phyloP scores from a whole-genome alignment of 2,888 invertebrate species.

The Hydropsyche betteni region DNA sequence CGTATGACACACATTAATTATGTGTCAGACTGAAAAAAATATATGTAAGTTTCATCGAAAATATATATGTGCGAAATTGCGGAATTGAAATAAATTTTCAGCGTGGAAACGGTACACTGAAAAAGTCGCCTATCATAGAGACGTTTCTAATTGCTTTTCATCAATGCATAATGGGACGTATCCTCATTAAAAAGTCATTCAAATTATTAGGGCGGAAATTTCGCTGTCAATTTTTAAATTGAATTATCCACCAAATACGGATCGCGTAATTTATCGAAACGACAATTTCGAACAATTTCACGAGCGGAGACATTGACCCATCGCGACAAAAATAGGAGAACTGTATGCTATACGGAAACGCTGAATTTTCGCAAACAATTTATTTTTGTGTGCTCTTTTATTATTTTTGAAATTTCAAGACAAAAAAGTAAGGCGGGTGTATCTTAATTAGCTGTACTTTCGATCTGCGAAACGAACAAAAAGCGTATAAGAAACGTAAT shows the following conservation, averaged over 20 bases:
- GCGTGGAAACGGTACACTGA: too few relatives aligned
- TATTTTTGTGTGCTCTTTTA: too few relatives aligned
- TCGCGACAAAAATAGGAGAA: constrained; percentile 9
- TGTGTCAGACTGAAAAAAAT: too few relatives aligned
- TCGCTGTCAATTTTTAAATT: constrained; percentile 5
- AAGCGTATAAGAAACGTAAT: too few relatives aligned
- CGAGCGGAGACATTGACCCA: constrained; percentile 7
- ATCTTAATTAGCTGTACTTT: too few relatives aligned
- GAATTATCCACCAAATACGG: not conserved
- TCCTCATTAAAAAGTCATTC: constrained; percentile 19
- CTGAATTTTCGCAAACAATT: not conserved
- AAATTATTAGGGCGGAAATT: constrained; percentile 6
- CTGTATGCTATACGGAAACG: constrained; percentile 5
- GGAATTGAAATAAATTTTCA: too few relatives aligned
- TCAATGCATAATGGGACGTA: constrained; percentile 18
- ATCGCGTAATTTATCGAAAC: not conserved
- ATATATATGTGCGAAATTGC: too few relatives aligned
- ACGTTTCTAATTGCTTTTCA: not conserved
- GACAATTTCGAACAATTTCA: not conserved
- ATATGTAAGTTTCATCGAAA: too few relatives aligned
- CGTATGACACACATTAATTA: too few relatives aligned
- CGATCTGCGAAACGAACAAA: too few relatives aligned
- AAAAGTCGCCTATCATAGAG: not conserved
- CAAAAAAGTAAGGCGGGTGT: too few relatives aligned
- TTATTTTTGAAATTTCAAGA: too few relatives aligned